Evolutionary conservation across 2,113 vertebrate species (phyloP), one percentile per base, ranked within the genome.

Genomic region (Silurus asotus): DNA sequence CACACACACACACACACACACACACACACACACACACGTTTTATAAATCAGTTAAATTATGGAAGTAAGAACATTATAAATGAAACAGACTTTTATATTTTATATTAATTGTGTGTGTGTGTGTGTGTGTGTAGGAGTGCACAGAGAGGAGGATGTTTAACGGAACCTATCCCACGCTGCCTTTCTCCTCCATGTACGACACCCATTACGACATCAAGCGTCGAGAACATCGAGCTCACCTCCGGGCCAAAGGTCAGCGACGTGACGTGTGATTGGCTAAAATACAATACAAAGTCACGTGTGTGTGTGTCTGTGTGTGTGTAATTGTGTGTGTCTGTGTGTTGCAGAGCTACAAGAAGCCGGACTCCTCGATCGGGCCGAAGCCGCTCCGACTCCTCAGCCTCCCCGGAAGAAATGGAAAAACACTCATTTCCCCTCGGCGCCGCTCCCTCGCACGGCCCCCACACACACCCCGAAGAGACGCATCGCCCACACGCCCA

Each of bases 161-260:
- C 5, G 89, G 93, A 19, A 91, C 87, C 8, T 94, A 86, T 89
- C 92, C 92, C 82, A 88, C 25, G 74, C 86, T 64, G 64, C 92
- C 93, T 0, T 90, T 92, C 86, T 88, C 94, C 85, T 91, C 89
- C 69, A 59, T 86, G 82, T 96, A 96, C 1, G 94, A 96, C 92
- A 92, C 49, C 0, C 9, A 6, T 15, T 10, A 61, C 4, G 93
- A 95, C n/a, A 81, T 94, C 55, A 86, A 82, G 0, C 20, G 81
- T 13, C 89, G 91, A 62, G 62, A 91, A 2, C 25, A 89, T 78
- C 86, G 91, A 23, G 37, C 89, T 0, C 84, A 74, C 25, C 2
- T 82, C 45, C 94, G 91, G 82, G 91, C 87, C 61, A 76, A 88
- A 90, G 92, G 94, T 94, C 81, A 79, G 90, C 86, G 58, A 11